Percentiles rank a stretch among this genome's conserved stretches.
Conservation (phyloP, 2,797 vertebrate genomes). For the Brachymystax lenok region DNA sequence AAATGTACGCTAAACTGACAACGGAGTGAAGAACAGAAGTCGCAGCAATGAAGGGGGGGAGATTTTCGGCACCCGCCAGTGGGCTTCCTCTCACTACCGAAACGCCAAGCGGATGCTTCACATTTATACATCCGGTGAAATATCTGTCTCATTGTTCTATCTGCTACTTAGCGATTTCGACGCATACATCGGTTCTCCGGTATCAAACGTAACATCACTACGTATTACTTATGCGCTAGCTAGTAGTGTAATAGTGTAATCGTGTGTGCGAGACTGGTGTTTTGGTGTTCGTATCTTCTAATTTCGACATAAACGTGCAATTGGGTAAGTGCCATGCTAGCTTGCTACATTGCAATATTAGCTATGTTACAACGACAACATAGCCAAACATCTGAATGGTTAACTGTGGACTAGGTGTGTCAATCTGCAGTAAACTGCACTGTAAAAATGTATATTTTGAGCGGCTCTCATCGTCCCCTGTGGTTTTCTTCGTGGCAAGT, state of each 20-base stretch:
- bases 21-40: no score
- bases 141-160: no score
- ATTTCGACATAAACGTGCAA: background rate
- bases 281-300: constrained; percentile 28
- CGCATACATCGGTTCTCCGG: no score
- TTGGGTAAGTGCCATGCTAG: constrained; percentile 1
- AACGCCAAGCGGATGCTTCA: no score
- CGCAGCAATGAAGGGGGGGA: no score
- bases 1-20: no score
- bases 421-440: background rate
- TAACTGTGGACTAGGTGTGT: background rate
- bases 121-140: no score
- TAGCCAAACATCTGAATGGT: background rate
- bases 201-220: no score
- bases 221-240: background rate
- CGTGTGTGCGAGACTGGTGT: constrained; percentile 7
- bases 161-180: no score
- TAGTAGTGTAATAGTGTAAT: background rate
- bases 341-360: background rate
- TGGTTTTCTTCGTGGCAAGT: background rate
- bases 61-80: no score
- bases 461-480: background rate
- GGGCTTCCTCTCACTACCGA: no score
- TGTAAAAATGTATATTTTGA: background rate
- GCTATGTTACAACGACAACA: background rate